Percentiles rank a stretch among this genome's conserved stretches.
Conservation (phyloP, 2,888 invertebrate species). For the Carcina quercana region DNA sequence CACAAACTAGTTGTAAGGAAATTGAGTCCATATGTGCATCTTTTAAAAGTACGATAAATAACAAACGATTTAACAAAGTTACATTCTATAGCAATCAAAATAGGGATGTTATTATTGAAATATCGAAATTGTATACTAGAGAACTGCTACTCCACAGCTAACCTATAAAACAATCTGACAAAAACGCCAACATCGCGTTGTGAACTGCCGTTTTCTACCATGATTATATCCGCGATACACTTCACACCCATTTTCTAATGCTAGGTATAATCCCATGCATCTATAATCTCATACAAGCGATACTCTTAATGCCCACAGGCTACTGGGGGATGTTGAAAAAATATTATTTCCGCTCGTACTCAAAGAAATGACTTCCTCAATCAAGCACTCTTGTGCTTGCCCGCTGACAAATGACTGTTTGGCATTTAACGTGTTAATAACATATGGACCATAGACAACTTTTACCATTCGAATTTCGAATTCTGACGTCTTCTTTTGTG, state of each 20-base stretch:
- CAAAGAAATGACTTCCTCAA: constrained; percentile 72
- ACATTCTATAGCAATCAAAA: no score
- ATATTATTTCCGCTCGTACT: constrained; percentile 65
- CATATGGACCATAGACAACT: constrained; percentile 64
- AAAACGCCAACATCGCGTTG: no score
- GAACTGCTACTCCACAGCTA: no score
- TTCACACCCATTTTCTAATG: constrained; percentile 10
- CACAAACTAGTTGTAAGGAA: no score
- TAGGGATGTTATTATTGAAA: no score
- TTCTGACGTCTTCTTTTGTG: constrained; percentile 69
- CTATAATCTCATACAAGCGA: constrained; percentile 30
- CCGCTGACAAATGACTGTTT: constrained; percentile 65
- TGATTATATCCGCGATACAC: constrained; percentile 11
- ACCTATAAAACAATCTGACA: no score
- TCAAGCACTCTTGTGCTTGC: constrained; percentile 42
- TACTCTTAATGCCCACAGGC: constrained; percentile 50
- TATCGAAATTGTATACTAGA: no score
- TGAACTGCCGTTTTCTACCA: constrained; percentile 5
- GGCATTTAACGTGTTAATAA: constrained; percentile 59
- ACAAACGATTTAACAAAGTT: no score
- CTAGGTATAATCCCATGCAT: constrained; percentile 38
- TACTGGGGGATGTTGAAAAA: constrained; percentile 50
- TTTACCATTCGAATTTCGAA: constrained; percentile 49
- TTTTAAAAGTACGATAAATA: no score
- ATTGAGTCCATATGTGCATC: no score